These are phyloP conservation scores for Harpagifer antarcticus DNA, from an alignment of 2,797 vertebrate genomes.

Conservation along the genomic window DNA sequence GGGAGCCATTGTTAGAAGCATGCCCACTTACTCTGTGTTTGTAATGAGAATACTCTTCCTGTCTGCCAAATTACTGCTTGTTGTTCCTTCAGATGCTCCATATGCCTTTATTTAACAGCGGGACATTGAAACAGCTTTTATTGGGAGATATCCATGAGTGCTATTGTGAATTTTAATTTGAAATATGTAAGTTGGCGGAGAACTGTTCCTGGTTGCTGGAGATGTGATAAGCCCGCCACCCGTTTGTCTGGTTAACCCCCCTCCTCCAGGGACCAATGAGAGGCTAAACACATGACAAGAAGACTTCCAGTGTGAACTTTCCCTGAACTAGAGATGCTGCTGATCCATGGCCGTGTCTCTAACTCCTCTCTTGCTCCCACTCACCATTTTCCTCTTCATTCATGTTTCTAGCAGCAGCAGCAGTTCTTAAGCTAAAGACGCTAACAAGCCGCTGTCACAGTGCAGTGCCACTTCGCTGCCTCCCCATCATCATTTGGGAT, in stretches of 20 bases:
- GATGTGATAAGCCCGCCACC: conserved; percentile 71
- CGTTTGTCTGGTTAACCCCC: conserved; percentile 67
- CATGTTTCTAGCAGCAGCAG: conserved; percentile 51
- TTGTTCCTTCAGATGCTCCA: conserved; percentile 59
- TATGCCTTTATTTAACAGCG: conserved; percentile 55
- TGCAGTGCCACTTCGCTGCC: conserved; percentile 76
- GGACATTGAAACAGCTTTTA: conserved; percentile 50
- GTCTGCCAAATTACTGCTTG: conserved; percentile 71
- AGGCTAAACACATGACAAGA: conserved; percentile 79
- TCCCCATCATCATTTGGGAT: conserved; percentile 79
- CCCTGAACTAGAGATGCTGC: conserved; percentile 73
- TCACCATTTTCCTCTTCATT: conserved; percentile 23
- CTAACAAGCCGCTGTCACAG: conserved; percentile 81
- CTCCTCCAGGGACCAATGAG: conserved; percentile 72
- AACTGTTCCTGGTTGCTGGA: conserved; percentile 72
- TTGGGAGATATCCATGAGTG: conserved; percentile 67
- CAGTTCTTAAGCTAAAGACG: conserved; percentile 78
- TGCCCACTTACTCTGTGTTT: conserved; percentile 66
- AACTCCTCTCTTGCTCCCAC: conserved; percentile 15
- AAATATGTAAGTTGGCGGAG: conserved; percentile 67
- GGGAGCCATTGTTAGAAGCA: conserved; percentile 64
- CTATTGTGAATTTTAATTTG: conserved; percentile 65
- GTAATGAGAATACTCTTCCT: conserved; percentile 72
- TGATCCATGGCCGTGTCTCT: conserved; percentile 68
- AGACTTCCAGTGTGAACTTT: conserved; percentile 78